These are phyloP conservation scores for Cantharis nigra DNA, from an alignment of 2,888 invertebrate genomes.

Conservation along the genomic window DNA sequence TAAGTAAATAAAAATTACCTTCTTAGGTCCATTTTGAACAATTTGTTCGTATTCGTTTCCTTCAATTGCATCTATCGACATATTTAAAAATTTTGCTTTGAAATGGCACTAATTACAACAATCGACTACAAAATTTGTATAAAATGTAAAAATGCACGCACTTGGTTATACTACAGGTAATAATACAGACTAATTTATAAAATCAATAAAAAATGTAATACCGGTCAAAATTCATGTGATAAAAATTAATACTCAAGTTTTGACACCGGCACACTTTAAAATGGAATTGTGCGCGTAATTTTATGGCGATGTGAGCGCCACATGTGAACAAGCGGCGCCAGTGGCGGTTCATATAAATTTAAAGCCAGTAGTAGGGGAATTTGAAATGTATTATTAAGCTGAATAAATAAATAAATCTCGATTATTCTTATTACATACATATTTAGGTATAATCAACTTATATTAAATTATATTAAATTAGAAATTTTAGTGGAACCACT, in stretches of 20 bases:
- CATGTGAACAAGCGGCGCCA: not conserved
- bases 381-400: not conserved
- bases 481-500: too few species aligned
- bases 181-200: not conserved
- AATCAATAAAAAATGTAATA: not conserved
- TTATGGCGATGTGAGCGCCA: not conserved
- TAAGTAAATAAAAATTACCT: conserved; percentile 58
- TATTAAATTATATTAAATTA: too few species aligned
- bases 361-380: not conserved
- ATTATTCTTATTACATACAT: too few species aligned
- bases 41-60: conserved; percentile 69
- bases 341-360: not conserved
- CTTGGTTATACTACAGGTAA: not conserved
- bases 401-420: too few species aligned
- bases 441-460: too few species aligned
- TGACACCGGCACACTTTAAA: conserved; percentile 23
- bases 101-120: conserved; percentile 1
- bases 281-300: conserved; percentile 16
- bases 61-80: conserved; percentile 56
- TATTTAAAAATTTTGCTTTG: conserved; percentile 38
- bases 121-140: not conserved
- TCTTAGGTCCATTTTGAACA: conserved; percentile 67
- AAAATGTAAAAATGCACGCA: not conserved
- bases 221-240: conserved; percentile 15
- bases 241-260: conserved; percentile 9